Evolutionary conservation across 2,797 vertebrate species (phyloP).

Genomic region (Enteromius mattozi): DNA sequence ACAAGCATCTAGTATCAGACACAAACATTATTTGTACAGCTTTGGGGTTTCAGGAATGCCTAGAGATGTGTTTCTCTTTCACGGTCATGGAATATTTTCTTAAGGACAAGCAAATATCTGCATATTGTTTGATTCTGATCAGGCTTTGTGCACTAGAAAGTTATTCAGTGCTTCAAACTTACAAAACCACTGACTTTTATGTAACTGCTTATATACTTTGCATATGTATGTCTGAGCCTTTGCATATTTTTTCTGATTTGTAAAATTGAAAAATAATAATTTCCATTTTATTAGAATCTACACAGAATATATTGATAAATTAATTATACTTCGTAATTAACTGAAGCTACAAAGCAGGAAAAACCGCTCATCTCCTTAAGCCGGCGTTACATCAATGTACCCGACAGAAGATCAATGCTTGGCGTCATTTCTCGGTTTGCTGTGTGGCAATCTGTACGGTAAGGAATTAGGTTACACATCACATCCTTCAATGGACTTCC

Average conservation of each 20-base stretch:
- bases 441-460: constrained; percentile 18
- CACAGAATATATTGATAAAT: not conserved
- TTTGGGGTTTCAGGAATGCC: constrained; percentile 25
- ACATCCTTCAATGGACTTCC: constrained; percentile 45
- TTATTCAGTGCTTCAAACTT: constrained; percentile 7
- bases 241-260: not conserved
- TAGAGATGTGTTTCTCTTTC: not conserved
- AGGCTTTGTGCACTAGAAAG: not conserved
- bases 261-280: not conserved
- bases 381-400: constrained; percentile 25
- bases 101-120: constrained; percentile 30
- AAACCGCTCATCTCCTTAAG: constrained; percentile 34
- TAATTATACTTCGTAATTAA: not conserved
- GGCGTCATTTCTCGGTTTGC: constrained; percentile 46
- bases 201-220: not conserved
- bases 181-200: not conserved
- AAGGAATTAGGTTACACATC: constrained; percentile 46
- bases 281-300: not conserved
- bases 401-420: constrained; percentile 46
- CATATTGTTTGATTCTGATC: constrained; percentile 12
- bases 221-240: not conserved
- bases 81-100: not conserved
- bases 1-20: not conserved
- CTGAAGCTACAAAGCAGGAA: constrained; percentile 10
- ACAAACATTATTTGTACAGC: not conserved